Evolutionary conservation across 2,797 vertebrate genomes (phyloP).

Genomic region (Falco biarmicus): DNA sequence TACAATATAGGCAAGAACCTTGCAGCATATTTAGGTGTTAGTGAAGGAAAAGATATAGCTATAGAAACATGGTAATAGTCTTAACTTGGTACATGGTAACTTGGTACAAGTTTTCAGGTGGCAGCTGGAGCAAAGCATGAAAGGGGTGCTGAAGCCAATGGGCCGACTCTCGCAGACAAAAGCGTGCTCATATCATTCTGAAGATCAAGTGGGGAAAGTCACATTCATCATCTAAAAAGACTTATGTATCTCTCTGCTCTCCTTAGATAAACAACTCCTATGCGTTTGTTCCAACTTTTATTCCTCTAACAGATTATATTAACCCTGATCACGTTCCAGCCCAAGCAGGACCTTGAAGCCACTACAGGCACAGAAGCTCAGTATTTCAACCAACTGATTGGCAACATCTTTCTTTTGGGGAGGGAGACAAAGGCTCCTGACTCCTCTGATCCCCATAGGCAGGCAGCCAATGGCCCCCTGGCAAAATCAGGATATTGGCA

Average conservation of each 20-base stretch:
- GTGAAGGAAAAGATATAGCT: neutral
- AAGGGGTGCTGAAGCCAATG: neutral
- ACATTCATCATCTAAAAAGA: neutral
- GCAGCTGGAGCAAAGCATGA: neutral
- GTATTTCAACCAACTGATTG: neutral
- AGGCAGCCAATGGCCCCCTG: neutral
- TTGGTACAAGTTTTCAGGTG: neutral
- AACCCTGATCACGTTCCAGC: neutral
- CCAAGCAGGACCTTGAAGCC: neutral
- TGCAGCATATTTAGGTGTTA: neutral
- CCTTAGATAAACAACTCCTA: neutral
- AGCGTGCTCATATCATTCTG: neutral
- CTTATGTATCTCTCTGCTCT: neutral
- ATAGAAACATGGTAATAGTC: neutral
- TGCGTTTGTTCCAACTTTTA: neutral
- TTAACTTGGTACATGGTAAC: neutral
- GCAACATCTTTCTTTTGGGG: neutral
- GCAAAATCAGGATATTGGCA: neutral
- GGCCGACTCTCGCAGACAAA: neutral
- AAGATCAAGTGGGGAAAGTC: neutral
- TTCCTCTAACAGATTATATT: neutral
- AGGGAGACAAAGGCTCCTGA: neutral
- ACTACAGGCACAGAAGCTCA: neutral
- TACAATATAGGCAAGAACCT: accelerated
- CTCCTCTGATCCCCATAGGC: neutral